A percentile compares a stretch with the other conserved stretches of the same genome.
phyloP scores from a whole-genome alignment of 2,797 vertebrate genomes.

The Eulemur mongoz region DNA sequence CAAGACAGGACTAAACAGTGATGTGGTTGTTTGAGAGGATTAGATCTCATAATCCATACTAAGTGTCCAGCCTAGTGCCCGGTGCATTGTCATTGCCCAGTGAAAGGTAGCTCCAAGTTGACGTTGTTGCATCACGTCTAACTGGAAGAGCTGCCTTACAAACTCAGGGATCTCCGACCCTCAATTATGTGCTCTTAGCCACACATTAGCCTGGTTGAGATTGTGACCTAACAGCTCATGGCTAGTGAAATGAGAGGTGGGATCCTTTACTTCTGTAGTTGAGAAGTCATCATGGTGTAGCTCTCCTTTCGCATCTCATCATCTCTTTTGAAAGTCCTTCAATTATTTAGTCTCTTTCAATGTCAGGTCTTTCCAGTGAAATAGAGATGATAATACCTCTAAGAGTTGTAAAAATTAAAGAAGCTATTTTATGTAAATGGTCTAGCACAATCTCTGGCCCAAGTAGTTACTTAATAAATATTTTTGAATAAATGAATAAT shows the following conservation, averaged over 20 bases:
- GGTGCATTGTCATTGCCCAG: not conserved
- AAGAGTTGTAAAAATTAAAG: slow-evolving; percentile 2
- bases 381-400: not conserved
- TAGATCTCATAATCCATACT: not conserved
- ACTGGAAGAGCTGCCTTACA: not conserved
- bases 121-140: not conserved
- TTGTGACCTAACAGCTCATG: not conserved
- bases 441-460: not conserved
- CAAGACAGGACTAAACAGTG: not conserved
- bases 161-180: not conserved
- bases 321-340: not conserved
- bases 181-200: not conserved
- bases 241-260: not conserved
- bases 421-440: not conserved
- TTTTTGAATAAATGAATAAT: not conserved
- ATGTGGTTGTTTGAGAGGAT: not conserved
- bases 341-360: not conserved
- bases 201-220: not conserved
- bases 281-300: not conserved
- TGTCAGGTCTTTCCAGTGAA: not conserved
- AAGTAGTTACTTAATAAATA: not conserved
- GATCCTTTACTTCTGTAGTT: not conserved
- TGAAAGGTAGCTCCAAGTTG: not conserved
- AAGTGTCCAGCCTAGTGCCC: not conserved
- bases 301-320: not conserved